phyloP scores from a whole-genome alignment of 2,113 vertebrate genomes.

The Apus apus region DNA sequence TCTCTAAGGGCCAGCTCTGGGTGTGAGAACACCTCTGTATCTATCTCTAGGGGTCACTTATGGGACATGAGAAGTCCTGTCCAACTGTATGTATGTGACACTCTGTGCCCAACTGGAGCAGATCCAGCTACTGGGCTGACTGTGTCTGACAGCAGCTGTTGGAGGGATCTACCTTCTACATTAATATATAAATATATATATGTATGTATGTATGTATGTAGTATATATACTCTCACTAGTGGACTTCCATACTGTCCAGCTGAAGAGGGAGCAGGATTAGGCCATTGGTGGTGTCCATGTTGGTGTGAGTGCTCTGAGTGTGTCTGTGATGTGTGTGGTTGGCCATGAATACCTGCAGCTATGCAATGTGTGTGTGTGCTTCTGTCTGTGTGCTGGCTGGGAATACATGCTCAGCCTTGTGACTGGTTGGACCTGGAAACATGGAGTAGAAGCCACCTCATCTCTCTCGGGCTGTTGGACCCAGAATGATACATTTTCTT shows the following conservation, averaged over 20 bases:
- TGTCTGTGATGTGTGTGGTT: background rate
- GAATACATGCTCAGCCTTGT: background rate
- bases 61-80: background rate
- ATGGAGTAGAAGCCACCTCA: accelerated
- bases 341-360: accelerated
- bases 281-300: background rate
- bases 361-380: background rate
- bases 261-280: background rate
- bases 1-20: background rate
- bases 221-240: background rate
- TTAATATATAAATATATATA: too few relatives aligned
- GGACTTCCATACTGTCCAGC: background rate
- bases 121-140: background rate
- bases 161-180: background rate
- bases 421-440: background rate
- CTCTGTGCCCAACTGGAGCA: background rate
- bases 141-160: background rate
- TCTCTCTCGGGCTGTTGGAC: background rate
- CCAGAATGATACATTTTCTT: background rate
- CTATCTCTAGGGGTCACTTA: background rate
- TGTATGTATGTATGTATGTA: accelerated
- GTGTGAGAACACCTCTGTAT: background rate
- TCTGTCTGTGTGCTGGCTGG: background rate
- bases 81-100: background rate
- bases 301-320: background rate